Evolutionary conservation across 2,113 vertebrate species (phyloP).

Genomic region (Pycnonotus jocosus): DNA sequence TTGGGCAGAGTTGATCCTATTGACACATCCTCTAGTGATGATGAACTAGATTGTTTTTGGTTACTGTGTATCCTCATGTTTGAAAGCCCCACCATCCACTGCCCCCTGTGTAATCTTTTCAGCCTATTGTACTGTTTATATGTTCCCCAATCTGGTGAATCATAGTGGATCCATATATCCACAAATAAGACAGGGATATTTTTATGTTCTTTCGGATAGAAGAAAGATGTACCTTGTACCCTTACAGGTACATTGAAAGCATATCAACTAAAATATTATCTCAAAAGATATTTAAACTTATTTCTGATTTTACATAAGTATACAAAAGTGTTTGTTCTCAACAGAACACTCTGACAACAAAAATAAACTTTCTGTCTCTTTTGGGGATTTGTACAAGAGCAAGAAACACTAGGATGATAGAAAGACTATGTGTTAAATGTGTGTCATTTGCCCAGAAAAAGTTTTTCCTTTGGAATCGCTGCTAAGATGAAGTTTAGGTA

Average conservation of each 20-base stretch:
- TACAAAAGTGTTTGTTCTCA: neutral
- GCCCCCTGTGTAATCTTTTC: neutral
- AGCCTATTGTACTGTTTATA: neutral
- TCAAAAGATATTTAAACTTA: neutral
- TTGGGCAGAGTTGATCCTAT: neutral
- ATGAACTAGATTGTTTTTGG: neutral
- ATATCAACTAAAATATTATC: neutral
- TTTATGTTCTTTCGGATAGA: neutral
- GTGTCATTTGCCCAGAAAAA: neutral
- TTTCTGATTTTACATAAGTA: neutral
- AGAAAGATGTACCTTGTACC: neutral
- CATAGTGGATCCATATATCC: neutral
- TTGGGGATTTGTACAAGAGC: neutral
- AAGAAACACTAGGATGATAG: neutral
- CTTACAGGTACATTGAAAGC: neutral
- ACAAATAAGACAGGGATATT: neutral
- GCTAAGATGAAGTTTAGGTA: neutral
- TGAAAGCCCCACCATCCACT: neutral
- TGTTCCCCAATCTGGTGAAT: neutral
- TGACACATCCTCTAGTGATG: neutral
- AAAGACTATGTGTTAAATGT: neutral
- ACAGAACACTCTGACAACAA: neutral
- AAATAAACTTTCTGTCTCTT: neutral
- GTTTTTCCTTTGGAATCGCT: neutral
- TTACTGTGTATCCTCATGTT: neutral